Conservation (phyloP, 2,888 invertebrate genomes). For the Pterostichus niger region DNA sequence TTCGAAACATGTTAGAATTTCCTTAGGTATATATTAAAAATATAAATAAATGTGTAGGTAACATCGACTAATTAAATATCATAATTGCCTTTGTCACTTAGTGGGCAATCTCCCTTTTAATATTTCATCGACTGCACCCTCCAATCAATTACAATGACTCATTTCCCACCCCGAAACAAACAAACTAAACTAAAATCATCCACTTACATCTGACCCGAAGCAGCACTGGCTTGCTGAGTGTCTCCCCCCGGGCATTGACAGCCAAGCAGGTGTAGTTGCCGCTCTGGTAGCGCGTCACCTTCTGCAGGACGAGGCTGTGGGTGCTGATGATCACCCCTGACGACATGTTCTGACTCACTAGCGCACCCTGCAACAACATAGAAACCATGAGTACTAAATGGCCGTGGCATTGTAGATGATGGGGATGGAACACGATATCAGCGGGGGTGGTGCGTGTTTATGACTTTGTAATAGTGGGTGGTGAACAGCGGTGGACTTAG, state of each 20-base stretch:
- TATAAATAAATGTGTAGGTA: too few species aligned
- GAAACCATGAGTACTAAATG: neutral
- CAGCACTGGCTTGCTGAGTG: constrained; percentile 87
- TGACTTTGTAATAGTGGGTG: constrained; percentile 13
- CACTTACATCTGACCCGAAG: constrained; percentile 92
- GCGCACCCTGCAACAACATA: constrained; percentile 81
- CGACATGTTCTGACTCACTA: constrained; percentile 89
- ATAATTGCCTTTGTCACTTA: too few species aligned
- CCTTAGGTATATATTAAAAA: too few species aligned
- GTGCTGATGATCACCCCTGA: constrained; percentile 93
- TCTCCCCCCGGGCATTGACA: constrained; percentile 90
- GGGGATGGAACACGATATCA: neutral
- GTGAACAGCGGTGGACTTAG: too few species aligned
- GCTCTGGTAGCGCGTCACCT: constrained; percentile 89
- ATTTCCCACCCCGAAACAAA: neutral
- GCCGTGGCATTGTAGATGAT: neutral
- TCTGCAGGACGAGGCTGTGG: constrained; percentile 91
- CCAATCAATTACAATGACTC: neutral
- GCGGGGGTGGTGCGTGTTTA: constrained; percentile 44
- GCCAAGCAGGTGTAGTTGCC: constrained; percentile 92
- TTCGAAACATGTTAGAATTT: too few species aligned
- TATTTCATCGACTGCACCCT: too few species aligned
- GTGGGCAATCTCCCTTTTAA: too few species aligned
- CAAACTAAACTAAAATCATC: constrained; percentile 1
- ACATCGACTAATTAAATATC: too few species aligned